These are phyloP conservation scores for Typhlichthys subterraneus DNA, from an alignment of 2,797 vertebrate genomes.

Conservation along the genomic window DNA sequence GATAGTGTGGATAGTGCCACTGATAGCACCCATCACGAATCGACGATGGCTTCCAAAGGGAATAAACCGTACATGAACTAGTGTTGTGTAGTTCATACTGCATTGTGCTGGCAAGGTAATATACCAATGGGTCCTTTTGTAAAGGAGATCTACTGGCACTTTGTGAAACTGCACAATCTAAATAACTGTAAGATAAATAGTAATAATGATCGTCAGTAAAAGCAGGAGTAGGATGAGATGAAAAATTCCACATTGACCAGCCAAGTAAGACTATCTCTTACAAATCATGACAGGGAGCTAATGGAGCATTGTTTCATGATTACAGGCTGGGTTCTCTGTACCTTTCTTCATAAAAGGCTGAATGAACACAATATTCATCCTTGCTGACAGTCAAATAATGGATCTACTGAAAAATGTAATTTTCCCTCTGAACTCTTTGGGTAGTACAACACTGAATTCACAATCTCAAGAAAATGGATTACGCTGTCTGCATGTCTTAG, in stretches of 20 bases:
- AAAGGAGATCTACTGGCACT: too few relatives aligned
- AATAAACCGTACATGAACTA: constrained; percentile 39
- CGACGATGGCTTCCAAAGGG: constrained; percentile 42
- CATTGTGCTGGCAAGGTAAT: constrained; percentile 25
- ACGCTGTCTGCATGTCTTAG: constrained; percentile 39
- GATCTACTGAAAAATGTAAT: constrained; percentile 67
- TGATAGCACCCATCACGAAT: constrained; percentile 52
- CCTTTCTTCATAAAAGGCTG: constrained; percentile 57
- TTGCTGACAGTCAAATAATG: constrained; percentile 77
- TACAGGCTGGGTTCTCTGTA: constrained; percentile 37
- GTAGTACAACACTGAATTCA: constrained; percentile 61
- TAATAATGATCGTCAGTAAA: constrained; percentile 44
- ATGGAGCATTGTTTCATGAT: constrained; percentile 57
- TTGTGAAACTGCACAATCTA: background rate
- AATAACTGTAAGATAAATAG: constrained; percentile 13
- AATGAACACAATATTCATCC: constrained; percentile 68
- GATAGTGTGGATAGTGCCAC: constrained; percentile 44
- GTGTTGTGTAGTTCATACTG: background rate
- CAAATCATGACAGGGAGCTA: constrained; percentile 60
- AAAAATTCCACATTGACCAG: constrained; percentile 52
- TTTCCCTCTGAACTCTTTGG: constrained; percentile 66
- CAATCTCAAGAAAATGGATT: constrained; percentile 64
- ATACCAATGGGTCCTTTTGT: constrained; percentile 19
- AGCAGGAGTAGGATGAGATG: constrained; percentile 33
- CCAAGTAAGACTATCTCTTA: constrained; percentile 44